These are phyloP conservation scores for Netelia fuscicornis DNA, from an alignment of 2,888 invertebrate genomes.

Conservation along the genomic window DNA sequence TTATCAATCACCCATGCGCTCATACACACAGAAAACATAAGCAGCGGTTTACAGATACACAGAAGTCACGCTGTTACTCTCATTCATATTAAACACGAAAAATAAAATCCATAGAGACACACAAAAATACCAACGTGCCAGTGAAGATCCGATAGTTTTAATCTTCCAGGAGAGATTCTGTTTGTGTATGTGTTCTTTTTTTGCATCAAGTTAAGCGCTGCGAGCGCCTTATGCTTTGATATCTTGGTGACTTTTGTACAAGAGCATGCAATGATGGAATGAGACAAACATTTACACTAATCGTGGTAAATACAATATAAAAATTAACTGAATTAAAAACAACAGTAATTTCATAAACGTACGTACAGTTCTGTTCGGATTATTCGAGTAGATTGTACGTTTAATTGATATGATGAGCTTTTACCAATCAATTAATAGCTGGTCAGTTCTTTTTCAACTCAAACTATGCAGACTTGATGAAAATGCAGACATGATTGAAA, in stretches of 20 bases:
- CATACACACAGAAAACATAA: slow-evolving; percentile 22
- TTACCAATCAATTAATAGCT: background rate
- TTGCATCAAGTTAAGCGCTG: slow-evolving; percentile 29
- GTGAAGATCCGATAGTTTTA: slow-evolving; percentile 22
- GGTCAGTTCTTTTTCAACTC: background rate
- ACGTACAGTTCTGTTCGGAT: slow-evolving; percentile 27
- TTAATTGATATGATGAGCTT: background rate
- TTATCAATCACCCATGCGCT: slow-evolving; percentile 36
- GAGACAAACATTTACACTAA: slow-evolving; percentile 28
- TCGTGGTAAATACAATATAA: background rate
- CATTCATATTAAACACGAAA: slow-evolving; percentile 65
- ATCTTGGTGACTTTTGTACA: slow-evolving; percentile 8
- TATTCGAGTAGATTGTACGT: background rate
- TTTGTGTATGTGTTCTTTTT: background rate
- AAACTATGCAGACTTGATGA: background rate
- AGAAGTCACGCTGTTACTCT: background rate
- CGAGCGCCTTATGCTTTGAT: slow-evolving; percentile 17
- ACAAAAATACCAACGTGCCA: slow-evolving; percentile 37
- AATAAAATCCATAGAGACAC: slow-evolving; percentile 36
- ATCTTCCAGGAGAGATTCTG: slow-evolving; percentile 16
- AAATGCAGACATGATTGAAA: background rate
- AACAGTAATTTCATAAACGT: slow-evolving; percentile 6
- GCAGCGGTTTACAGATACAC: slow-evolving; percentile 13
- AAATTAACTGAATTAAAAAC: background rate
- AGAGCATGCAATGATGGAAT: slow-evolving; percentile 34